Evolutionary conservation across 2,113 vertebrate species (phyloP).

Genomic region (Holacanthus passer): DNA sequence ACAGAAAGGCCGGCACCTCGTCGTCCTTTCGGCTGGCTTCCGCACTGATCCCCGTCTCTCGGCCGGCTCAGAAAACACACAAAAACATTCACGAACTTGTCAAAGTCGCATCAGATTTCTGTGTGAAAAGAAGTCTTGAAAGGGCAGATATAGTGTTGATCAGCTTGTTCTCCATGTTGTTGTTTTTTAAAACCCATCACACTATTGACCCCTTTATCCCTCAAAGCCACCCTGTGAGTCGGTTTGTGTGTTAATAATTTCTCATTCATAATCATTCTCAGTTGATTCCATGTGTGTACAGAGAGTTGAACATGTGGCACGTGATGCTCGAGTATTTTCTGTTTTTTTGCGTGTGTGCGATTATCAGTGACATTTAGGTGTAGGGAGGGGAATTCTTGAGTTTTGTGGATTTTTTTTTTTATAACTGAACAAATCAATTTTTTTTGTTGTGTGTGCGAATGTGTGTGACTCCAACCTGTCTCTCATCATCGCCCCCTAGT

Average conservation of each 20-base stretch:
- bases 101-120: constrained; percentile 29
- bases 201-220: constrained; percentile 50
- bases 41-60: neutral
- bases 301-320: constrained; percentile 38
- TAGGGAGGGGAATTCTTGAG: constrained; percentile 54
- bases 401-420: constrained; percentile 60
- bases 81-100: constrained; percentile 50
- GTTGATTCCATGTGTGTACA: constrained; percentile 72
- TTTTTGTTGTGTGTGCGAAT: constrained; percentile 25
- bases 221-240: constrained; percentile 54
- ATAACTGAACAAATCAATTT: constrained; percentile 76
- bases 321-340: constrained; percentile 41
- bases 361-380: constrained; percentile 68
- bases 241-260: constrained; percentile 50
- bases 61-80: constrained; percentile 31
- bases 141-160: constrained; percentile 42
- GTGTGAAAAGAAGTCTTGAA: constrained; percentile 38
- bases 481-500: constrained; percentile 43
- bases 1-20: neutral
- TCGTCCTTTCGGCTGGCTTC: neutral
- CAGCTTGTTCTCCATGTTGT: constrained; percentile 23
- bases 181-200: constrained; percentile 41
- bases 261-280: constrained; percentile 68
- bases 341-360: constrained; percentile 55
- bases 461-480: constrained; percentile 30